Percentiles rank a stretch among this genome's conserved stretches.
phyloP scores from a whole-genome alignment of 92 coral and sea anemone genomes.

The Siderastrea siderea region DNA sequence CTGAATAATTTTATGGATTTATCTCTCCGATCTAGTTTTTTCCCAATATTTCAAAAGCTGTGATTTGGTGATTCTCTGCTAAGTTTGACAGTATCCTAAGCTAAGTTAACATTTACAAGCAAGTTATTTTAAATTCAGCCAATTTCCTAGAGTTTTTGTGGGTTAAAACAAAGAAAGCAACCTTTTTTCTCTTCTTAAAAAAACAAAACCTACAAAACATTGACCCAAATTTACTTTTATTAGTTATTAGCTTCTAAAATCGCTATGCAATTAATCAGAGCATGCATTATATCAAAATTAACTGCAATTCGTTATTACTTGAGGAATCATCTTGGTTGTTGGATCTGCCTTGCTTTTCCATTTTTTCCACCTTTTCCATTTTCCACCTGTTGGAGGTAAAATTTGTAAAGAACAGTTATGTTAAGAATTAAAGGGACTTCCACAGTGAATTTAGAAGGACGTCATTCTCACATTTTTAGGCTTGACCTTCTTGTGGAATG shows the following conservation, averaged over 20 bases:
- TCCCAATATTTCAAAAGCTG: too few relatives aligned
- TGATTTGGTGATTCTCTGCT: too few relatives aligned
- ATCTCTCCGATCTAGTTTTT: too few relatives aligned
- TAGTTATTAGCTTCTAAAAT: background rate
- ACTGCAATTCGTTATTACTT: background rate
- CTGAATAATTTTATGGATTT: too few relatives aligned
- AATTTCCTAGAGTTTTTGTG: too few relatives aligned
- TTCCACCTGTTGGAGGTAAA: slow-evolving; percentile 59
- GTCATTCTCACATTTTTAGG: background rate
- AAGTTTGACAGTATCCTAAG: too few relatives aligned
- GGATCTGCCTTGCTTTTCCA: slow-evolving; percentile 11
- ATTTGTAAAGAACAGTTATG: background rate
- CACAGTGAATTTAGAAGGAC: too few relatives aligned
- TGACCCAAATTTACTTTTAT: too few relatives aligned
- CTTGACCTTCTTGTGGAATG: background rate
- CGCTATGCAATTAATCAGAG: background rate
- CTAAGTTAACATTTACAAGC: too few relatives aligned
- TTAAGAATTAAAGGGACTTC: background rate
- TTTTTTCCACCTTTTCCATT: slow-evolving; percentile 71
- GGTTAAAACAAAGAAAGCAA: background rate
- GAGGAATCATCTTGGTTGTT: slow-evolving; percentile 1
- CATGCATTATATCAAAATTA: background rate
- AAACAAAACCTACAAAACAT: background rate
- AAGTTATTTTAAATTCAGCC: too few relatives aligned
- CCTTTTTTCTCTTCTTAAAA: background rate